phyloP scores from a whole-genome alignment of 2,113 vertebrate species.

The Ptilonorhynchus violaceus region DNA sequence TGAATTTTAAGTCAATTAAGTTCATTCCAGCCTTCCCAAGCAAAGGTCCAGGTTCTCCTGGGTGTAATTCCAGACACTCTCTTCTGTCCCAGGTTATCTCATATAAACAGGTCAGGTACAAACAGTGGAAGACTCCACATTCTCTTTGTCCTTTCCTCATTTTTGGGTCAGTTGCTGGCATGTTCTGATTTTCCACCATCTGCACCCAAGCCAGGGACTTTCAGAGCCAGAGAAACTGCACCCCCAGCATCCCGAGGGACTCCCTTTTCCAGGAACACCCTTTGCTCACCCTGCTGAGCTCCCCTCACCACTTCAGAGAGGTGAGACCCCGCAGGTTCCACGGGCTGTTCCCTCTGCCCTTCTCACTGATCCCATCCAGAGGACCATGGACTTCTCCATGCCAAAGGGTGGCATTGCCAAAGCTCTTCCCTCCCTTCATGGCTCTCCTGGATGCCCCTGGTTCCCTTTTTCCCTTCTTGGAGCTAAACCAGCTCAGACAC shows the following conservation, averaged over 20 bases:
- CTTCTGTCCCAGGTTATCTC: not conserved
- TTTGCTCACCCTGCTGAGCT: not conserved
- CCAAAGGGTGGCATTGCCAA: not conserved
- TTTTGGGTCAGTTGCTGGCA: not conserved
- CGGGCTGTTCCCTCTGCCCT: not conserved
- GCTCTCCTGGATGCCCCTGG: not conserved
- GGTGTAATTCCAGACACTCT: not conserved
- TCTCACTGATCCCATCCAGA: not conserved
- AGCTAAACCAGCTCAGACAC: not conserved
- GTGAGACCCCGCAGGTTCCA: not conserved
- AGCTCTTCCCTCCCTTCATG: not conserved
- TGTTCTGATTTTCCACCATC: not conserved
- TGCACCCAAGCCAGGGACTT: not conserved
- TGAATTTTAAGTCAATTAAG: not conserved
- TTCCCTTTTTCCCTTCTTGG: not conserved
- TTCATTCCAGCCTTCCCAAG: not conserved
- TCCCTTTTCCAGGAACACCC: not conserved
- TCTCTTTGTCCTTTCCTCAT: not conserved
- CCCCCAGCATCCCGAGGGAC: too few relatives aligned
- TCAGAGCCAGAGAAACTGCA: not conserved
- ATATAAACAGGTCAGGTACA: not conserved
- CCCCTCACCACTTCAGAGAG: too few relatives aligned
- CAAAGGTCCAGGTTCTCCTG: not conserved
- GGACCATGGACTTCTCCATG: rapidly evolving
- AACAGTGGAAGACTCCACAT: not conserved